Conservation (phyloP, 2,797 vertebrate species). For the Ctenochaetus hawaiiensis region DNA sequence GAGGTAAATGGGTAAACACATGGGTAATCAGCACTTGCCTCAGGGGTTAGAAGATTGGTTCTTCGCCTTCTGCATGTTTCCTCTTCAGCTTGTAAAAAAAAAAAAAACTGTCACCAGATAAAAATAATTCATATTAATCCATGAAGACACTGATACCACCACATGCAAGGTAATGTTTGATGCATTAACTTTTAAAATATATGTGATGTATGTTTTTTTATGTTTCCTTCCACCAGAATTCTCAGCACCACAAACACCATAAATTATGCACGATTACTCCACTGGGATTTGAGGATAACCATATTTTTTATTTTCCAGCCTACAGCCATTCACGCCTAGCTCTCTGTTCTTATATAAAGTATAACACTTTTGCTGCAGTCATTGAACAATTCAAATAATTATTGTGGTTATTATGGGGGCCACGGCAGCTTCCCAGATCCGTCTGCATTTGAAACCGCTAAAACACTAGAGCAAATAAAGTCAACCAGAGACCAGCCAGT, state of each 20-base stretch:
- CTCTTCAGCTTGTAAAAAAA: slow-evolving; percentile 20
- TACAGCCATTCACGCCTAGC: not conserved
- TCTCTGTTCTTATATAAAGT: slow-evolving; percentile 43
- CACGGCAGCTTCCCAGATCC: slow-evolving; percentile 12
- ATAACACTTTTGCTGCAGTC: slow-evolving; percentile 28
- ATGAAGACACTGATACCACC: not conserved
- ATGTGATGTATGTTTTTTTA: not conserved
- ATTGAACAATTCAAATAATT: slow-evolving; percentile 53
- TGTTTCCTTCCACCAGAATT: not conserved
- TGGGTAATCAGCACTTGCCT: slow-evolving; percentile 38
- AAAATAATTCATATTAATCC: slow-evolving; percentile 2
- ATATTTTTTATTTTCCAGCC: slow-evolving; percentile 36
- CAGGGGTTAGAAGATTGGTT: slow-evolving; percentile 28
- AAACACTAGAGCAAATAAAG: slow-evolving; percentile 29
- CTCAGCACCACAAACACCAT: slow-evolving; percentile 29
- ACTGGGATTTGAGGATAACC: slow-evolving; percentile 9
- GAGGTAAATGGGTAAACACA: slow-evolving; percentile 60
- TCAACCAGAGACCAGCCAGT: slow-evolving; percentile 7
- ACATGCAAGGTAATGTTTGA: not conserved
- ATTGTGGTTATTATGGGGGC: slow-evolving; percentile 28
- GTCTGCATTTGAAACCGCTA: slow-evolving; percentile 31
- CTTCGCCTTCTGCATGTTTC: slow-evolving; percentile 31
- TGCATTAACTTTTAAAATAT: not conserved
- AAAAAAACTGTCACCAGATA: slow-evolving; percentile 17
- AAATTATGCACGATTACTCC: slow-evolving; percentile 33